Percentiles rank a stretch among this genome's conserved stretches.
phyloP scores from a whole-genome alignment of 64 coral and sea anemone genomes.

The Actinia tenebrosa region DNA sequence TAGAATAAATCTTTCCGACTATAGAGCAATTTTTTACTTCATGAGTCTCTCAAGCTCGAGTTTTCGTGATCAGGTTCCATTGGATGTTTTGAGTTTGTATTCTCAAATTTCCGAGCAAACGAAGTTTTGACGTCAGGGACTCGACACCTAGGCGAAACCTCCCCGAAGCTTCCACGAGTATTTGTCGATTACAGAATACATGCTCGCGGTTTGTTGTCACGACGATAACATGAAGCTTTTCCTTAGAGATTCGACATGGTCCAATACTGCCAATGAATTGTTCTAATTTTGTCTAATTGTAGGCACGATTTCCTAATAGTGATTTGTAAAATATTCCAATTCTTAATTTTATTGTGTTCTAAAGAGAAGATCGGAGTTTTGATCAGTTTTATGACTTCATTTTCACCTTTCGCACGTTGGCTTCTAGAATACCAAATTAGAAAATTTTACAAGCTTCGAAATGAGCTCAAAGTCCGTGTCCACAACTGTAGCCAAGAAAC shows the following conservation, averaged over 20 bases:
- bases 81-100: too few species aligned
- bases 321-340: not conserved
- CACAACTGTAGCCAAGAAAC: constrained; percentile 73
- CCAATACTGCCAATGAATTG: constrained; percentile 8
- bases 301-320: not conserved
- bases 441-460: not conserved
- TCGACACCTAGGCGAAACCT: not conserved
- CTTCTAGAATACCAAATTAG: not conserved
- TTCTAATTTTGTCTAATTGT: not conserved
- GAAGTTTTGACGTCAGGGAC: not conserved
- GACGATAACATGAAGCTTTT: not conserved
- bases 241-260: constrained; percentile 1
- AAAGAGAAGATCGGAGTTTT: not conserved
- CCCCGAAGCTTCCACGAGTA: not conserved
- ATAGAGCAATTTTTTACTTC: too few species aligned
- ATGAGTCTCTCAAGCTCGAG: too few species aligned
- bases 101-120: not conserved
- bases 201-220: not conserved
- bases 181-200: not conserved
- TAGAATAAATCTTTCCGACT: not conserved
- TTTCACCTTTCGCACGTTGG: not conserved
- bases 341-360: not conserved
- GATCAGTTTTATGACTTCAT: not conserved
- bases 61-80: too few species aligned
- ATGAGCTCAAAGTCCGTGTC: constrained; percentile 59